Base-by-base conservation (phyloP, 2,113 vertebrate species). In the Nematolebias whitei region DNA sequence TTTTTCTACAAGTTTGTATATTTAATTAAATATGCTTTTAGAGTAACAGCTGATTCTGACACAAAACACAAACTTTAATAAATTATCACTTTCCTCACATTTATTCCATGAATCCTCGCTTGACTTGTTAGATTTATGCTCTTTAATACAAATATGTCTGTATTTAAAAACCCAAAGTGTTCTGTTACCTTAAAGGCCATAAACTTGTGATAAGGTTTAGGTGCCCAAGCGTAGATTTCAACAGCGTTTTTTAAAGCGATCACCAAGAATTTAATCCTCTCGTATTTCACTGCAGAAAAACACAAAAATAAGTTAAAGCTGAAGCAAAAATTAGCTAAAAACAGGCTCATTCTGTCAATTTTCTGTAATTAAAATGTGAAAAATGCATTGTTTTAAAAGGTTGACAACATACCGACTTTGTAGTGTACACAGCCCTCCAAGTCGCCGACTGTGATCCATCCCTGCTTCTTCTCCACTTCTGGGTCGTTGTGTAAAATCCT, bases 181-280 rank as follows among this genome's bases (percentile, higher is more conserved):
- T 5, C 0, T 19, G 10, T 82, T 85, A 98, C 98, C 96, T 99
- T 99, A 90, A 99, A 99, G 64, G 98, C 98, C 98, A 99, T 99
- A 63, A 99, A 99, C 90, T 99, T 99, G 91, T 99, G 98, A 89
- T 99, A 99, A 2, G 98, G 98, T 91, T 99, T 99, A 13, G 98
- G 98, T 59, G 98, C 97, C 98, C 98, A 99, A 58, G 98, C 98
- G 35, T 99, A 99, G 86, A 99, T 99, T 90, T 99, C 98, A 73
- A 99, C 98, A 1, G 97, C 88, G 72, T 94, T 98, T 93, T 99
- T 99, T 92, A 99, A 91, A 80, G 98, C 98, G 74, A 99, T 98
- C 90, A 99, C 97, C 94, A 99, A 79, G 88, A 99, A 99, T 84
- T 98, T 99, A 85, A 99, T 99, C 91, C 96, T 94, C 91, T 99